Conservation (phyloP, 35 echinoderm and acorn worm species). For the Ptychodera flava region DNA sequence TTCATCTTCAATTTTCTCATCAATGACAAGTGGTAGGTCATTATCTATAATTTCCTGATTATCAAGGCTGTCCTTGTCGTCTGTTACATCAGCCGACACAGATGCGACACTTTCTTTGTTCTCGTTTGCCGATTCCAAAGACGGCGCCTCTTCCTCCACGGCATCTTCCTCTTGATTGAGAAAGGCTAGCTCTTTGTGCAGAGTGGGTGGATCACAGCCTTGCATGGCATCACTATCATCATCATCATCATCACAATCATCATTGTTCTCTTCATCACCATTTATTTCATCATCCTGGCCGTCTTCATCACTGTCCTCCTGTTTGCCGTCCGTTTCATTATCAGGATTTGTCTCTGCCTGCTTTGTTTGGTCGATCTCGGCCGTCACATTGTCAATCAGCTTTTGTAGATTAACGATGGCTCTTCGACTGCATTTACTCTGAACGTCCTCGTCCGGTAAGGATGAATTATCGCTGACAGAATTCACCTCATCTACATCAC, state of each 20-base stretch:
- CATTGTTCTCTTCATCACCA: background rate
- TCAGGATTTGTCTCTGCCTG: slow-evolving; percentile 5
- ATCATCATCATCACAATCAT: background rate
- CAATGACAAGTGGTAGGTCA: background rate
- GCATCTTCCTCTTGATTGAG: slow-evolving; percentile 44
- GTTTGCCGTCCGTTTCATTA: slow-evolving; percentile 23
- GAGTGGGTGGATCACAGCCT: slow-evolving; percentile 47
- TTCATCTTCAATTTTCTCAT: background rate
- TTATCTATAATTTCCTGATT: too few species aligned
- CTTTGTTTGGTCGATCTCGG: slow-evolving; percentile 77
- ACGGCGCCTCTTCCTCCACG: slow-evolving; percentile 5
- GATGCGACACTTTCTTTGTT: background rate
- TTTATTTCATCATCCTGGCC: slow-evolving; percentile 5
- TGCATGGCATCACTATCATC: slow-evolving; percentile 36
- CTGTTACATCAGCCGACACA: background rate
- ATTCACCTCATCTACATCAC: slow-evolving; percentile 74
- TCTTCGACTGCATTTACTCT: slow-evolving; percentile 87
- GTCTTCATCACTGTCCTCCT: slow-evolving; percentile 10
- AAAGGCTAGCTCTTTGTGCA: slow-evolving; percentile 67
- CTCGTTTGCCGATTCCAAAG: background rate
- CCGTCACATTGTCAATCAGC: slow-evolving; percentile 95
- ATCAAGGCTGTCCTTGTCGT: background rate
- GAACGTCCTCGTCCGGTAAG: slow-evolving; percentile 80
- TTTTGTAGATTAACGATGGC: slow-evolving; percentile 95
- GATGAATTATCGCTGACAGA: slow-evolving; percentile 46